Evolutionary conservation across 2,797 vertebrate genomes (phyloP).

Genomic region (Propithecus perrieri): DNA sequence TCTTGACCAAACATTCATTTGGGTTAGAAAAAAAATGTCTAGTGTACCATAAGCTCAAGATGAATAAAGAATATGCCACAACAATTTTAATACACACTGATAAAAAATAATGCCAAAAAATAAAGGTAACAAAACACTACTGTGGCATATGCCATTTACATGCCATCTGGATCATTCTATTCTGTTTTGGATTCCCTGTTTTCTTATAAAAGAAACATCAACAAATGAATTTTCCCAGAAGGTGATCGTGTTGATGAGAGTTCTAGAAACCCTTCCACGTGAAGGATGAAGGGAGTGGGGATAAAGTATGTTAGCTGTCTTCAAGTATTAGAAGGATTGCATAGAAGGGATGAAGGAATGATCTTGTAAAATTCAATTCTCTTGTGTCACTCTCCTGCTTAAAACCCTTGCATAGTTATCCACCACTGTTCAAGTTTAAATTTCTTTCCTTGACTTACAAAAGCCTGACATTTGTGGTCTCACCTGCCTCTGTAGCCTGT

Average conservation of each 20-base stretch:
- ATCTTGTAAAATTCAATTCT: not conserved
- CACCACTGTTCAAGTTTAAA: not conserved
- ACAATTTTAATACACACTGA: not conserved
- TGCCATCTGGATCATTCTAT: not conserved
- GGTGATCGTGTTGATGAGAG: not conserved
- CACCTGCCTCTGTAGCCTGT: not conserved
- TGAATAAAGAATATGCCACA: not conserved
- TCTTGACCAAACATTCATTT: not conserved
- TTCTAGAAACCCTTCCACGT: not conserved
- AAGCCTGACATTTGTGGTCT: not conserved
- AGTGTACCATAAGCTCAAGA: not conserved
- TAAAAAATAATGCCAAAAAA: not conserved
- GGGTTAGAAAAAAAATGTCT: not conserved
- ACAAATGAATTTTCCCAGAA: not conserved
- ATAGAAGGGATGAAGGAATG: not conserved
- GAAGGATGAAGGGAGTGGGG: not conserved
- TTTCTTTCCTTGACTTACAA: not conserved
- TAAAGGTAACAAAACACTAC: not conserved
- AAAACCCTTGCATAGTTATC: not conserved
- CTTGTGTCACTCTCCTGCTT: not conserved
- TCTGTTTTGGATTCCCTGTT: not conserved
- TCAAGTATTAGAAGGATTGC: not conserved
- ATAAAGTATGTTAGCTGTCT: not conserved
- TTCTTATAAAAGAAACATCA: not conserved
- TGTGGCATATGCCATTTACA: not conserved